phyloP scores from a whole-genome alignment of 1,140 invertebrate species.

The Zaprionus davidi region DNA sequence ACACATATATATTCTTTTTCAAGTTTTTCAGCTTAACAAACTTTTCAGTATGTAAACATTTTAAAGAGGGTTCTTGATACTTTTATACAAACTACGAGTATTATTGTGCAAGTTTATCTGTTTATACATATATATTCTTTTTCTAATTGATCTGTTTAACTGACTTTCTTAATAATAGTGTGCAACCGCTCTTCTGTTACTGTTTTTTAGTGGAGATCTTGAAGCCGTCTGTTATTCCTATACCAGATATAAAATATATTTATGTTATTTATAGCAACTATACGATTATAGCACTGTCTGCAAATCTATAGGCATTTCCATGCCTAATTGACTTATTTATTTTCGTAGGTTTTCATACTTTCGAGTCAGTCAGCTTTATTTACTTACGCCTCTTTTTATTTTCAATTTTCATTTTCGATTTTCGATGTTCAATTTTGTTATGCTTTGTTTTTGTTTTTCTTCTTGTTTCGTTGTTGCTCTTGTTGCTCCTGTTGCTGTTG shows the following conservation, averaged over 20 bases:
- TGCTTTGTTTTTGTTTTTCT: slow-evolving; percentile 13
- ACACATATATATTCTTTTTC: neutral
- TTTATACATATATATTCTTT: neutral
- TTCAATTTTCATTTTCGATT: slow-evolving; percentile 58
- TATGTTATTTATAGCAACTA: slow-evolving; percentile 5
- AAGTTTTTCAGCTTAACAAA: neutral
- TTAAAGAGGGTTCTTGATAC: neutral
- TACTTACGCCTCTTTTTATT: slow-evolving; percentile 41
- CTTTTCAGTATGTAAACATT: too few relatives aligned
- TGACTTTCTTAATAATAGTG: too few relatives aligned
- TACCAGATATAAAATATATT: neutral
- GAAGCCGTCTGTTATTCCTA: neutral
- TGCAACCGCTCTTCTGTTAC: too few relatives aligned
- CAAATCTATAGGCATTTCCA: neutral
- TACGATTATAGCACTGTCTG: neutral
- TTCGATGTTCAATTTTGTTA: slow-evolving; percentile 56
- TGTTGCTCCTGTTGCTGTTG: slow-evolving; percentile 10
- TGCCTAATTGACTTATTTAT: slow-evolving; percentile 18
- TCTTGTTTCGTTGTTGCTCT: neutral
- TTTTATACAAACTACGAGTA: too few relatives aligned
- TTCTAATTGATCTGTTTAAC: neutral
- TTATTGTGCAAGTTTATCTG: too few relatives aligned
- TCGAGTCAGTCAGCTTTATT: slow-evolving; percentile 23
- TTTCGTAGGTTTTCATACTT: slow-evolving; percentile 38
- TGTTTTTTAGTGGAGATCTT: neutral